These are phyloP conservation scores for Microtus montanus DNA, from an alignment of 2,113 vertebrate genomes.

Conservation along the genomic window DNA sequence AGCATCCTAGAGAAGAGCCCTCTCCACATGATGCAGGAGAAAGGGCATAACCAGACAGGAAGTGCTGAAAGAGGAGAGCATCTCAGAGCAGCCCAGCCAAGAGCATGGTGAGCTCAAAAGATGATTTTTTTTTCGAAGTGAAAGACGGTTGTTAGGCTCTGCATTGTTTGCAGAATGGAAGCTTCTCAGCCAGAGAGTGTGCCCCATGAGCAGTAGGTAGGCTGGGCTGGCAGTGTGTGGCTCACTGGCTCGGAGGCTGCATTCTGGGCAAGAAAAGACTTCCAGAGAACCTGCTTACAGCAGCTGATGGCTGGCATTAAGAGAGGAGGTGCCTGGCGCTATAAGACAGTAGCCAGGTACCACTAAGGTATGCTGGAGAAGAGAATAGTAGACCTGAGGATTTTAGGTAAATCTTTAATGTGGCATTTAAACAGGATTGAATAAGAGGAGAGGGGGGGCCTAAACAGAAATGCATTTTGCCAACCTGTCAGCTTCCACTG, in stretches of 20 bases:
- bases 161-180: neutral
- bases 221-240: too few species aligned
- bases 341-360: neutral
- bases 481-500: constrained; percentile 8
- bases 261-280: neutral
- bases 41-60: too few species aligned
- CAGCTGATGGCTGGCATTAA: neutral
- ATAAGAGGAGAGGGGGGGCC: neutral
- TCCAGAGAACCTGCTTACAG: neutral
- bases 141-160: neutral
- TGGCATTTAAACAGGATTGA: neutral
- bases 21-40: neutral
- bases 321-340: neutral
- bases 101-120: neutral
- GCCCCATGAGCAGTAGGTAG: neutral
- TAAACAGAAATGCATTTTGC: neutral
- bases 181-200: neutral
- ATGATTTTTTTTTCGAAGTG: neutral
- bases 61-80: too few species aligned
- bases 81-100: neutral
- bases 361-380: neutral
- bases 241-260: neutral
- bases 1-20: neutral
- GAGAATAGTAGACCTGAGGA: neutral
- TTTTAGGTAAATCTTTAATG: neutral